A percentile compares a stretch with the other conserved stretches of the same genome.
Evolutionary conservation across 2,888 invertebrate species (phyloP).

Genomic region (Rhagonycha lutea): DNA sequence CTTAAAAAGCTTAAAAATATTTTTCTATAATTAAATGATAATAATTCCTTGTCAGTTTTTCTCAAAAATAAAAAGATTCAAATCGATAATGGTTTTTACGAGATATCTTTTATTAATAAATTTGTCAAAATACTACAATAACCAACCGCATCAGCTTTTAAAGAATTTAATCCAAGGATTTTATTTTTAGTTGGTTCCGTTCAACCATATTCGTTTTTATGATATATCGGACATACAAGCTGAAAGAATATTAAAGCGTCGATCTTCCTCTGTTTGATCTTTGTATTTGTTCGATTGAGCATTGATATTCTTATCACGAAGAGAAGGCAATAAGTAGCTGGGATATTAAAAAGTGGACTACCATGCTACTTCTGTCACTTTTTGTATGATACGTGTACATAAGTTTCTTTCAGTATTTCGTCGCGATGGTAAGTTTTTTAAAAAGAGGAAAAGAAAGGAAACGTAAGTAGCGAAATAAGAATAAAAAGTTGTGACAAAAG

Average conservation of each 20-base stretch:
- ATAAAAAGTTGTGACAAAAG: conserved; percentile 49
- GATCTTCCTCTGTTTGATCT: conserved; percentile 17
- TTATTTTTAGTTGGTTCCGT: conserved; percentile 14
- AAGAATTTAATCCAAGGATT: conserved; percentile 15
- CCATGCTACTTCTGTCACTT: conserved; percentile 20
- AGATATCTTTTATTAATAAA: conserved; percentile 2
- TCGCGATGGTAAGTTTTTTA: conserved; percentile 11
- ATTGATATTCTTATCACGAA: conserved; percentile 24
- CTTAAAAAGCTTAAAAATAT: not conserved
- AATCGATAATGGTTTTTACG: not conserved
- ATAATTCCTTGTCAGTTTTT: not conserved
- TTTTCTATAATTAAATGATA: not conserved
- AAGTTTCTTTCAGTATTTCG: conserved; percentile 22
- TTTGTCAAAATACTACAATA: conserved; percentile 5
- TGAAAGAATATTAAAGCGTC: conserved; percentile 20
- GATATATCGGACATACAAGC: conserved; percentile 20
- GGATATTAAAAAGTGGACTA: conserved; percentile 29
- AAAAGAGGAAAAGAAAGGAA: conserved; percentile 16
- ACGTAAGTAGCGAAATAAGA: conserved; percentile 36
- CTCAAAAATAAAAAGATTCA: not conserved
- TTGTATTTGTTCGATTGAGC: conserved; percentile 20
- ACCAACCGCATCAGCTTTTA: conserved; percentile 18
- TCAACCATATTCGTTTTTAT: conserved; percentile 10
- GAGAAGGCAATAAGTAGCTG: conserved; percentile 25
- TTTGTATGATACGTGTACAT: conserved; percentile 26